Base-by-base conservation (phyloP, 37 sponge, comb jelly and placozoan genomes). In the Chondrosia reniformis region DNA sequence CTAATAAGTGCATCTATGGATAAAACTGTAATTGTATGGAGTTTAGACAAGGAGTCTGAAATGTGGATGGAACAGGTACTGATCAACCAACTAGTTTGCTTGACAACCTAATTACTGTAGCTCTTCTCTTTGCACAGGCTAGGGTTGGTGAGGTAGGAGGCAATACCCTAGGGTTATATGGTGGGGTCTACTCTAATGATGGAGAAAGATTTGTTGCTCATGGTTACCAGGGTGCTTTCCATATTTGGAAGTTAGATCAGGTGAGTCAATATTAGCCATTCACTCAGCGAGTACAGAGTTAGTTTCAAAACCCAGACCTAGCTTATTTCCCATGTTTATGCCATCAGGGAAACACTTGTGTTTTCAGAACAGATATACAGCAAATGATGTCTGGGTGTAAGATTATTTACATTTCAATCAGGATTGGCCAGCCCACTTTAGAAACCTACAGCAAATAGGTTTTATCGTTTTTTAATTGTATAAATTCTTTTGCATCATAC, bases 111-210 rank as follows among this genome's bases (percentile, higher is more conserved):
- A 19, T 49, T 49, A 49, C 52, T 49, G 15, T 49, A 19, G 15
- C 19, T 17, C 17, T 63, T 63, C 13, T 42, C 30, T 64, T 3
- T 2, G n/a, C 9, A 0, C 34, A 93, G 94, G 87, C 83, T 38
- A 45, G 96, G 45, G 91, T 93, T 32, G 96, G 96, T 33, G 90
- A 92, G n/a, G 91, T 95, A 24, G 96, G 96, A 33, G 96, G 96
- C 0, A 92, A 92, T 80, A 86, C 93, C 8, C 79, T 95, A 33
- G 96, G 96, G 19, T 67, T 92, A 30, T 95, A 87, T 76, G 96
- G 96, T 8, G 96, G 81, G 27, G 59, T 86, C 17, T 92, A 93
- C 76, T 55, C 80, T n/a, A 83, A 84, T 15, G 41, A 52, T 12
- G 93, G 94, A 3, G 38, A 81, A 24, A 42, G 73, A 24, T 84